phyloP scores from a whole-genome alignment of 1,140 invertebrate genomes.

The Lucilia sericata region DNA sequence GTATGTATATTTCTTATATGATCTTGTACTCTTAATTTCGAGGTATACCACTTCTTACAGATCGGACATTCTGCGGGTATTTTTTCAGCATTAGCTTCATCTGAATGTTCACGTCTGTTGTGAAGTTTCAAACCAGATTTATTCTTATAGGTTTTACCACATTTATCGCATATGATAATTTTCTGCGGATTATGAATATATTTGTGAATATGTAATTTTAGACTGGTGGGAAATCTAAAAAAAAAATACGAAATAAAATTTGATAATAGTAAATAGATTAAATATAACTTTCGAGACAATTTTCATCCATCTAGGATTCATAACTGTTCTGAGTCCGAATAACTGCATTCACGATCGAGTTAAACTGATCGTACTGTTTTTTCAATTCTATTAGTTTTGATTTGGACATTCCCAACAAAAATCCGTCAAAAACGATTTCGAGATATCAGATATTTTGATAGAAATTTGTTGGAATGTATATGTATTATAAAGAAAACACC shows the following conservation, averaged over 20 bases:
- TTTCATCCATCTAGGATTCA: too few species aligned
- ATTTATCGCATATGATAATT: constrained; percentile 50
- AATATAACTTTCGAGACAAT: background rate
- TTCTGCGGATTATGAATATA: constrained; percentile 26
- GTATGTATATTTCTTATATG: constrained; percentile 24
- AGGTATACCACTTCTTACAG: constrained; percentile 49
- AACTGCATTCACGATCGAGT: too few species aligned
- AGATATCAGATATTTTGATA: too few species aligned
- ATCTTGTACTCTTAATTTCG: background rate
- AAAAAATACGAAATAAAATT: background rate
- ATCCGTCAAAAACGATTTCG: constrained; percentile 44
- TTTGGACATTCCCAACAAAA: too few species aligned
- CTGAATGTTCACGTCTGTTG: constrained; percentile 47
- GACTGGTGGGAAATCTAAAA: constrained; percentile 18
- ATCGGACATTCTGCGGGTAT: constrained; percentile 55
- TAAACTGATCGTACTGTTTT: too few species aligned
- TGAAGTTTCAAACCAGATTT: constrained; percentile 59
- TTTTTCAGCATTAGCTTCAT: constrained; percentile 55
- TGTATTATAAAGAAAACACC: too few species aligned
- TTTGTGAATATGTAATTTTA: background rate
- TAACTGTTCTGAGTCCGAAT: too few species aligned
- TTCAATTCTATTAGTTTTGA: too few species aligned
- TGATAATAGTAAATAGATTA: background rate
- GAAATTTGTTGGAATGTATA: too few species aligned
- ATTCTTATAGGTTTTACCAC: constrained; percentile 60